phyloP scores from a whole-genome alignment of 2,888 invertebrate species.

The Philereme vetulata region DNA sequence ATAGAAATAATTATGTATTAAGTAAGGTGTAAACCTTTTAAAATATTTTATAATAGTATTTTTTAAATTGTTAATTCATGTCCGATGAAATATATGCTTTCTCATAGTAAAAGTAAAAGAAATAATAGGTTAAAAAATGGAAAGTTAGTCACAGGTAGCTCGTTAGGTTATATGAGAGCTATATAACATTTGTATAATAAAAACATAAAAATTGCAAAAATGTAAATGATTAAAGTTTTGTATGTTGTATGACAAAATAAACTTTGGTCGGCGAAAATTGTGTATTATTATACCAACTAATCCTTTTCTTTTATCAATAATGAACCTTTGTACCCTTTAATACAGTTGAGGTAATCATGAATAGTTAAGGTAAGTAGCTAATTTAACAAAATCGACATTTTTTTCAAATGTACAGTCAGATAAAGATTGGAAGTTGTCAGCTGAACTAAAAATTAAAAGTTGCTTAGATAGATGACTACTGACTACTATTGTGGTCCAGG shows the following conservation, averaged over 20 bases:
- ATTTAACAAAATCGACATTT: no score
- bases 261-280: constrained; percentile 66
- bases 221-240: constrained; percentile 70
- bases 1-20: constrained; percentile 46
- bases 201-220: constrained; percentile 78
- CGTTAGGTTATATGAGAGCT: constrained; percentile 65
- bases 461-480: no score
- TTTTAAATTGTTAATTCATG: constrained; percentile 70
- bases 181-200: constrained; percentile 71
- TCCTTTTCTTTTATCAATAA: not conserved
- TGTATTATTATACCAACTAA: constrained; percentile 53
- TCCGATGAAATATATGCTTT: constrained; percentile 66
- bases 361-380: no score
- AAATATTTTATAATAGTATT: constrained; percentile 70
- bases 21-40: constrained; percentile 54
- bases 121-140: constrained; percentile 62
- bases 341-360: not conserved
- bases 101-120: constrained; percentile 52
- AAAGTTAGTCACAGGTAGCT: constrained; percentile 74
- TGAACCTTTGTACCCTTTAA: not conserved
- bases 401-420: no score
- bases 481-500: no score
- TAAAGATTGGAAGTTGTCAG: no score
- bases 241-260: constrained; percentile 64
- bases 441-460: no score